phyloP scores from a whole-genome alignment of 2,797 vertebrate species.

The Amphiprion clarkii region DNA sequence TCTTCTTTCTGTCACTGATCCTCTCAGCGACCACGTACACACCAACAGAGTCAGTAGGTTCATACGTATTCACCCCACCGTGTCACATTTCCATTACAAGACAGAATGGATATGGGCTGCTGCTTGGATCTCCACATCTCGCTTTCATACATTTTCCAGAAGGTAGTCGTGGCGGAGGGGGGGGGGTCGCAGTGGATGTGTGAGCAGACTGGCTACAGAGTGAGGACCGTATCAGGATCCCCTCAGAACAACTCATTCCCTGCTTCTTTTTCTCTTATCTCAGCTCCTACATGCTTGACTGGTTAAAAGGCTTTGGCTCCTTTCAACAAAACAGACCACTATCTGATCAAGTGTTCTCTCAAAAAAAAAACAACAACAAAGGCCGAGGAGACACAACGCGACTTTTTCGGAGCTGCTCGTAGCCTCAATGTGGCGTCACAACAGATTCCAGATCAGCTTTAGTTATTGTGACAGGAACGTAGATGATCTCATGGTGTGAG shows the following conservation, averaged over 20 bases:
- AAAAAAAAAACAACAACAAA: constrained; percentile 39
- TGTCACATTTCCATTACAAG: constrained; percentile 76
- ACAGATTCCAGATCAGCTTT: constrained; percentile 2
- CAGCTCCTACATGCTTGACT: constrained; percentile 54
- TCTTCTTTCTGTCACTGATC: background rate
- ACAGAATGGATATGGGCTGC: constrained; percentile 68
- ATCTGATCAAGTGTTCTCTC: constrained; percentile 61
- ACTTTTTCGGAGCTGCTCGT: background rate
- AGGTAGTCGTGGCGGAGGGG: constrained; percentile 15
- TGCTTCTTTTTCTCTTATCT: constrained; percentile 61
- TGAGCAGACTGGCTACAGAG: constrained; percentile 57
- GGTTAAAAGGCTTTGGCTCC: constrained; percentile 57
- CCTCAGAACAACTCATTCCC: constrained; percentile 54
- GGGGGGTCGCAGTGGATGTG: constrained; percentile 25
- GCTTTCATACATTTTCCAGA: constrained; percentile 70
- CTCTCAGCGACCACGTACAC: constrained; percentile 32
- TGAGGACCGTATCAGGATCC: constrained; percentile 27
- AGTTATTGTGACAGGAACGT: background rate
- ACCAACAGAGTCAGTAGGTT: constrained; percentile 47
- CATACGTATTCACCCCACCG: constrained; percentile 29
- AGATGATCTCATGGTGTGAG: background rate
- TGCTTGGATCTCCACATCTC: constrained; percentile 69
- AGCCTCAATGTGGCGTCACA: background rate
- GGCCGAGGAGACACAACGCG: background rate
- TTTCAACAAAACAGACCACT: constrained; percentile 32